Evolutionary conservation across 2,888 invertebrate species (phyloP), one percentile per base, ranked within the genome.

Genomic region (Dasysyrphus albostriatus): DNA sequence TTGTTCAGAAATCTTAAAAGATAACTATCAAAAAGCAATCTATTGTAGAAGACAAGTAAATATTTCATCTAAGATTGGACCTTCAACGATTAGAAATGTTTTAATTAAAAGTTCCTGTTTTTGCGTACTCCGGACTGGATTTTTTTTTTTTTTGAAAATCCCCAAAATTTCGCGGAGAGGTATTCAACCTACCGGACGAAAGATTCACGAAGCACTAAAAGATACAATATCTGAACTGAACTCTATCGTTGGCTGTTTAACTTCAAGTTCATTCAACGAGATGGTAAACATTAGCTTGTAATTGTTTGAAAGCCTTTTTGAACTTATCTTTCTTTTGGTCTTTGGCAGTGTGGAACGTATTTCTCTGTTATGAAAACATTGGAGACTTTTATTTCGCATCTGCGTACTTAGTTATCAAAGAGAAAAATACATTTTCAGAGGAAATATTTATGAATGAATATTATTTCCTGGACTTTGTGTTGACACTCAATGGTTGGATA

Each of bases 221-320:
- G 70, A 79, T 51, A 75, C 37, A 56, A n/a, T 69, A 63, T 63
- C 49, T 65, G 44, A 54, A 58, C 37, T n/a, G 44, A 47, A 34
- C 56, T 67, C n/a, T 37, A 39, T 65, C 63, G 61, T 51, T 70
- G 72, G 72, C 32, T 54, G 4, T 32, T 39, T 63, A 69, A 54
- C 39, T 47, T 70, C 58, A 63, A 69, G 54, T 72, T 69, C 77
- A 81, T 85, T 85, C 81, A 81, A 85, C 81, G 76, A 81, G 81
- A 81, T 54, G 73, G 73, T 73, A 56, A 54, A 58, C 54, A 63
- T 32, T 67, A 14, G 49, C 65, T 67, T 19, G 16, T 14, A 37
- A 61, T 61, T 14, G 39, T 39, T 39, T 19, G 37, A 59, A 59
- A 59, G 37, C 59, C 19, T 47, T 47, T n/a, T 65, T 65, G 65